Conservation (phyloP, 2,797 vertebrate genomes). For the Cheirogaleus major region DNA sequence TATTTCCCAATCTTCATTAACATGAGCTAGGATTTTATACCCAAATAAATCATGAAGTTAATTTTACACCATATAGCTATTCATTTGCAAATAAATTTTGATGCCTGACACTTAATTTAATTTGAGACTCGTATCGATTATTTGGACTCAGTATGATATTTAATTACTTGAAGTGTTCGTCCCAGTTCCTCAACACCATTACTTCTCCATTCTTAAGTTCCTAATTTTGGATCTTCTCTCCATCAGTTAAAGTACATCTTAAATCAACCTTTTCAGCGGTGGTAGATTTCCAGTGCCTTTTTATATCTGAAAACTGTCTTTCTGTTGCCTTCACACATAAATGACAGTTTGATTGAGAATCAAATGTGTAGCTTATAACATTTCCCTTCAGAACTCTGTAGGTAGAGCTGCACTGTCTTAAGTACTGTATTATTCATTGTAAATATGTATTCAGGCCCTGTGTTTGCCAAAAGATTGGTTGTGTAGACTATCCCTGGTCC, state of each 20-base stretch:
- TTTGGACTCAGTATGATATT: neutral
- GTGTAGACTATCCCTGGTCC: neutral
- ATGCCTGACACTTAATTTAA: neutral
- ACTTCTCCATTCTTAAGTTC: neutral
- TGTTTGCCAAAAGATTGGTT: neutral
- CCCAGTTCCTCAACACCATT: neutral
- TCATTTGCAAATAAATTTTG: slow-evolving; percentile 39
- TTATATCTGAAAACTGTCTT: slow-evolving; percentile 25
- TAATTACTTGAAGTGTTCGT: neutral
- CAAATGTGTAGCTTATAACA: neutral
- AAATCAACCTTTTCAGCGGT: slow-evolving; percentile 19
- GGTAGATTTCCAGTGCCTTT: neutral
- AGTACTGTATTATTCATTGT: neutral
- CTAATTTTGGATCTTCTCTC: neutral
- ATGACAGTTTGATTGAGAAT: slow-evolving; percentile 39
- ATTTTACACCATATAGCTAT: neutral
- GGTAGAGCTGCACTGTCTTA: neutral
- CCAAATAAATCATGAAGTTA: neutral
- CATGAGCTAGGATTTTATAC: slow-evolving; percentile 1
- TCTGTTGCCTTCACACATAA: neutral
- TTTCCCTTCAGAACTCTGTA: neutral
- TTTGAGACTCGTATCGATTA: neutral
- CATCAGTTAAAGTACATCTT: neutral
- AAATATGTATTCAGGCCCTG: neutral
- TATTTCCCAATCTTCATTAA: slow-evolving; percentile 12